phyloP scores from a whole-genome alignment of 2,113 vertebrate species.

The Lepidothrix coronata region DNA sequence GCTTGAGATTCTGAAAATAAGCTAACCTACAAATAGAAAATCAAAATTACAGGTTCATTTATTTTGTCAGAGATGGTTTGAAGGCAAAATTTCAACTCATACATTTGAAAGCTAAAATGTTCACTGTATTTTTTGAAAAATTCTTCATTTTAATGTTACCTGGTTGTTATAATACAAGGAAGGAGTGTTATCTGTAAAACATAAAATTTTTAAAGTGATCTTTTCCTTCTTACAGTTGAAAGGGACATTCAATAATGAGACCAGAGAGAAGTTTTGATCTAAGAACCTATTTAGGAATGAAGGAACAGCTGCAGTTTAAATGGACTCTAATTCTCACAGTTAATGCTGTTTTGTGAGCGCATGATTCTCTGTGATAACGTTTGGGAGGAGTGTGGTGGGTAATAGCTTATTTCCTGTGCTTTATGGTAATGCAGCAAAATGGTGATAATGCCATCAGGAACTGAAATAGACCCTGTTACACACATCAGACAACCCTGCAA shows the following conservation, averaged over 20 bases:
- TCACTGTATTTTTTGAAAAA: not conserved
- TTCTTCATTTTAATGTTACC: not conserved
- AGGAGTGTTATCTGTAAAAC: not conserved
- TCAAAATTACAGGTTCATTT: not conserved
- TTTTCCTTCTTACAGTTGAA: constrained; percentile 22
- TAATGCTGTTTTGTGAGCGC: constrained; percentile 70
- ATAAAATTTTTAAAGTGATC: not conserved
- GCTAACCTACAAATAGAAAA: not conserved
- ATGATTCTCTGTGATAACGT: constrained; percentile 69
- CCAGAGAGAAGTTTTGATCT: constrained; percentile 63
- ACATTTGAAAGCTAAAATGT: not conserved
- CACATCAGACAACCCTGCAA: constrained; percentile 16
- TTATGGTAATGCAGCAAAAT: constrained; percentile 65
- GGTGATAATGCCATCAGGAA: constrained; percentile 52
- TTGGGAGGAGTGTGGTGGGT: constrained; percentile 67
- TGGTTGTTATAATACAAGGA: not conserved
- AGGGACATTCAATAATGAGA: constrained; percentile 20
- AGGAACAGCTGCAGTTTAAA: constrained; percentile 80
- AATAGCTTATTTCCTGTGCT: constrained; percentile 76
- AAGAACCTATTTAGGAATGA: constrained; percentile 67
- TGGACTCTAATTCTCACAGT: constrained; percentile 77
- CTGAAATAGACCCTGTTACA: constrained; percentile 42
- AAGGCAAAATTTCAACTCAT: not conserved
- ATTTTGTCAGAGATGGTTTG: not conserved
- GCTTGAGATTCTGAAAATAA: constrained; percentile 7